Conservation (phyloP, 92 coral and sea anemone species). For the Phenganax subtilis region DNA sequence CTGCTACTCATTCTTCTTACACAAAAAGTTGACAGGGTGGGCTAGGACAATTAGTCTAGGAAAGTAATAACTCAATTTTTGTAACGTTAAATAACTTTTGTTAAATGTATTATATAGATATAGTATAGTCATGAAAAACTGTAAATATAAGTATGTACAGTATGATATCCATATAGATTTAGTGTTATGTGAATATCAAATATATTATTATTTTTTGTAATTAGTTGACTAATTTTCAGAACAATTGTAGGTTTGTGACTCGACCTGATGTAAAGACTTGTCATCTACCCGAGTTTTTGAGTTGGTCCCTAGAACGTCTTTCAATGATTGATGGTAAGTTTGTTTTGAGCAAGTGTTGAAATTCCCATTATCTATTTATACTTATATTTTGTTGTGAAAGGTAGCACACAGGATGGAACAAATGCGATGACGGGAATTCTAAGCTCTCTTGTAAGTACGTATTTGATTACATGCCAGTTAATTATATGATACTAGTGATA, state of each 20-base stretch:
- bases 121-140: no score
- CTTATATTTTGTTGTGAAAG: constrained; percentile 33
- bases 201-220: no score
- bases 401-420: constrained; percentile 69
- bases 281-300: constrained; percentile 72
- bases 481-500: not conserved
- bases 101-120: no score
- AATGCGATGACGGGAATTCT: constrained; percentile 76
- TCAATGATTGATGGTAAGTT: constrained; percentile 53
- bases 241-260: constrained; percentile 67
- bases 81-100: no score
- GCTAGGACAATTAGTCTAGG: no score
- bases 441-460: constrained; percentile 68
- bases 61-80: no score
- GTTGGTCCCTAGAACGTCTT: constrained; percentile 66
- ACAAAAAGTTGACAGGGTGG: no score
- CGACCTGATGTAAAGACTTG: constrained; percentile 93
- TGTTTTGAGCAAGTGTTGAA: not conserved
- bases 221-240: not conserved
- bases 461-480: not conserved
- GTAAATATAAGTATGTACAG: no score
- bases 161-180: no score
- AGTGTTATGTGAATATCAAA: no score
- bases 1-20: no score
- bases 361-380: not conserved